Conservation (phyloP, 2,113 vertebrate species). For the Pelodiscus sinensis region DNA sequence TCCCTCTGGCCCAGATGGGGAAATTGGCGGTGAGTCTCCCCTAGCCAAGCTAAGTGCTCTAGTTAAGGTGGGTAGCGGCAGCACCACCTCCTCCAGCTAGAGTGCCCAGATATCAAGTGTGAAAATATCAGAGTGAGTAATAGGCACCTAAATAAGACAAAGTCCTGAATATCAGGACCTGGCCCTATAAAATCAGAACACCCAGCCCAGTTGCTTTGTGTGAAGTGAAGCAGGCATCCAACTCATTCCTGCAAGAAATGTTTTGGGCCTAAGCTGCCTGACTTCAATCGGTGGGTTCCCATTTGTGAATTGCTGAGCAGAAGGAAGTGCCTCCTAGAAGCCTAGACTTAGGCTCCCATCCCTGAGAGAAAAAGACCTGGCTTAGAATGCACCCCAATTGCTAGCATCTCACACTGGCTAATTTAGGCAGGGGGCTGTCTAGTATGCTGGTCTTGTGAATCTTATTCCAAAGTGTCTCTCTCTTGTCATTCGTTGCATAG, state of each 20-base stretch:
- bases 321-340: background rate
- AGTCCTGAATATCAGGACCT: no score
- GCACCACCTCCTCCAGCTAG: background rate
- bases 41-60: background rate
- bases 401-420: background rate
- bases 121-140: no score
- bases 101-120: no score
- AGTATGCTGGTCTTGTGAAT: background rate
- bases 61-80: background rate
- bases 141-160: no score
- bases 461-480: background rate
- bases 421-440: background rate
- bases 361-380: background rate
- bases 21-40: background rate
- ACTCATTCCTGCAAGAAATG: background rate
- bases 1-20: background rate
- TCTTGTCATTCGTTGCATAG: background rate
- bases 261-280: background rate
- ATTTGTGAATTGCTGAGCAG: background rate
- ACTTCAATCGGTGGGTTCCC: background rate
- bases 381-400: background rate
- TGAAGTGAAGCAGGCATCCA: background rate
- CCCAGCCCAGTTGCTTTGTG: background rate
- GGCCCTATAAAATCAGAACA: no score
- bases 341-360: background rate